Conservation (phyloP, 1,140 invertebrate species). For the Drosophila littoralis region DNA sequence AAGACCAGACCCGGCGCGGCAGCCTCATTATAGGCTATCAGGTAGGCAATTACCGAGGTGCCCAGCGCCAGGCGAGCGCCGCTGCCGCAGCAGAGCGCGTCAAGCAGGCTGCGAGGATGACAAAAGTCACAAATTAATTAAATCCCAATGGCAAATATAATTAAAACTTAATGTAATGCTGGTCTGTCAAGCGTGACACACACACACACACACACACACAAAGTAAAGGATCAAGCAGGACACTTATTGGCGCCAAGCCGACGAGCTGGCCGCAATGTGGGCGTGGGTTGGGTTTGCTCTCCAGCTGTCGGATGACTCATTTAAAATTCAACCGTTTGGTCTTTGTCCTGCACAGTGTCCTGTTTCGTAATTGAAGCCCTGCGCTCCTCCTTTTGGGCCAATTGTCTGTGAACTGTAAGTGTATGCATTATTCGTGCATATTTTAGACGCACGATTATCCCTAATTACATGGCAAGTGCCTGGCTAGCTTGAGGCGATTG, state of each 20-base stretch:
- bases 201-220: conserved; percentile 18
- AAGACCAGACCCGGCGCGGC: conserved; percentile 65
- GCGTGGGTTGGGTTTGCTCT: conserved; percentile 10
- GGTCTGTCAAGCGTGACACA: neutral
- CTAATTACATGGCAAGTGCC: conserved; percentile 58
- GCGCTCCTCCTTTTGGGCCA: conserved; percentile 31
- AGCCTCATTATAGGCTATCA: conserved; percentile 81
- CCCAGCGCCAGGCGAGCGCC: conserved; percentile 79
- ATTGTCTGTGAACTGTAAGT: conserved; percentile 58
- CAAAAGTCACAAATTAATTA: conserved; percentile 38
- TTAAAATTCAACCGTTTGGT: conserved; percentile 19
- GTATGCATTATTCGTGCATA: conserved; percentile 62
- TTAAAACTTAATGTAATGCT: conserved; percentile 29
- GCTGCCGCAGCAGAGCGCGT: conserved; percentile 71
- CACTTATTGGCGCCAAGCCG: conserved; percentile 54
- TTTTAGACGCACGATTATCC: conserved; percentile 62
- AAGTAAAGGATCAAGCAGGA: neutral
- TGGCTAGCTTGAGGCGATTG: conserved; percentile 1
- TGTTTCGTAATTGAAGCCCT: conserved; percentile 48
- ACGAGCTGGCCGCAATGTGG: neutral
- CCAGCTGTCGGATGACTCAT: conserved; percentile 48
- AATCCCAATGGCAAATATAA: conserved; percentile 16
- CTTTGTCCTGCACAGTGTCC: conserved; percentile 33
- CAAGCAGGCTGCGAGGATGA: conserved; percentile 62
- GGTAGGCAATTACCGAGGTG: conserved; percentile 67